Evolutionary conservation across 2,797 vertebrate genomes (phyloP).

Genomic region (Chaetodon trifasciatus): DNA sequence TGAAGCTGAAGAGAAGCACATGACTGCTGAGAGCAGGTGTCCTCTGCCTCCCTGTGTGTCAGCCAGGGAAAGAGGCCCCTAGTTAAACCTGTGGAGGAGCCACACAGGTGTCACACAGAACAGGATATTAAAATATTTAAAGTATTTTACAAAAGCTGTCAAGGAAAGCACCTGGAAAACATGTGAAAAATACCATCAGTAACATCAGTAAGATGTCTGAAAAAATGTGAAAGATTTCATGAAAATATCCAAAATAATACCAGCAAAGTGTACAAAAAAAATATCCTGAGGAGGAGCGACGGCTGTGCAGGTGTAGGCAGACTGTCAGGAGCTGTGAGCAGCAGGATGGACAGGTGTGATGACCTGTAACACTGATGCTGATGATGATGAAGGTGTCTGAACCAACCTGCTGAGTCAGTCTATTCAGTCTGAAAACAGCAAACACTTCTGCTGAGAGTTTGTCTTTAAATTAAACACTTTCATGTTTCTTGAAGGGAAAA

Average conservation of each 20-base stretch:
- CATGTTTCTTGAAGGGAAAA: too few relatives aligned
- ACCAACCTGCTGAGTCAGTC: background rate
- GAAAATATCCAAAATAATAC: background rate
- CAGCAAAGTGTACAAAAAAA: background rate
- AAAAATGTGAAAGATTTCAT: too few relatives aligned
- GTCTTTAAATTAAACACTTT: too few relatives aligned
- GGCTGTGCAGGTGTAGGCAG: too few relatives aligned
- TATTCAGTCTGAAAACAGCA: background rate
- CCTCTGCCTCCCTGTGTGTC: too few relatives aligned
- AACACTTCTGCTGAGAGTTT: too few relatives aligned
- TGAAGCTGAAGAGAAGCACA: background rate
- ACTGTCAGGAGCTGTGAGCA: background rate
- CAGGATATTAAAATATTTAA: too few relatives aligned
- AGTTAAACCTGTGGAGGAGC: background rate
- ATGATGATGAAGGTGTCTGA: background rate
- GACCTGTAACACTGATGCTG: background rate
- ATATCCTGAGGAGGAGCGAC: too few relatives aligned
- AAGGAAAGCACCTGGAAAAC: too few relatives aligned
- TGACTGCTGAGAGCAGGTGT: background rate
- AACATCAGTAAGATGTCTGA: too few relatives aligned
- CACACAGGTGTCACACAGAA: background rate
- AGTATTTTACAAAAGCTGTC: too few relatives aligned
- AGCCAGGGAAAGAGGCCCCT: background rate
- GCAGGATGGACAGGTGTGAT: background rate
- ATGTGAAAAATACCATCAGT: too few relatives aligned